Evolutionary conservation across 2,113 vertebrate species (phyloP), one percentile per base, ranked within the genome.

Genomic region (Athene cunicularia): DNA sequence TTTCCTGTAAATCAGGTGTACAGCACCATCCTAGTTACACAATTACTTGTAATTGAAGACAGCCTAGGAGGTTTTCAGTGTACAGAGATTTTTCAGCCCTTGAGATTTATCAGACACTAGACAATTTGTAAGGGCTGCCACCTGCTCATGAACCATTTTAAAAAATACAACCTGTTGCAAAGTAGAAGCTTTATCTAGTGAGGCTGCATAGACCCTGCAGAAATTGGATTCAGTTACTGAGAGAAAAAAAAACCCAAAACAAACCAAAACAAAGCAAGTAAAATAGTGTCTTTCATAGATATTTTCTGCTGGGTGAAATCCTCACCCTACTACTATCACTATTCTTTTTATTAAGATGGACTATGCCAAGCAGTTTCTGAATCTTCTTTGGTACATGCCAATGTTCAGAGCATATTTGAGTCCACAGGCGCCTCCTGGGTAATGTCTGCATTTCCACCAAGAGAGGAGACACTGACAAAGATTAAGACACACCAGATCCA

Each of bases 361-460:
- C 26, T 67, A 4, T 68, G 27, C 23, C 50, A 72, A 72, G 4
- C 11, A 76, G 16, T 23, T 18, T 43, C 47, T 74, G 21, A 72
- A 63, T 67, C 52, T 30, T 58, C 43, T 64, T 67, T 8, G 2
- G 15, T 35, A 5, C 12, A 24, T 67, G 56, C 30, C 10, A 3
- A 16, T 32, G 8, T 19, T 39, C 1, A 2, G 39, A 72, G 8
- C 0, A 0, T 27, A 35, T 63, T n/a, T 73, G 33, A 80, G 45
- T 68, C 18, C 19, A 24, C 13, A 63, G 9, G 23, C 30, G 9
- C 8, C 5, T 62, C 32, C n/a, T 56, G 26, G 22, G 14, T 67
- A 72, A 85, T 0, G 2, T 47, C 30, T 72, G 4, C 32, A 30
- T 81, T 91, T 94, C 43, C 66, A 74, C 17, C 32, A 59, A 71